phyloP scores from a whole-genome alignment of 2,113 vertebrate species.

The Phoenicopterus ruber region DNA sequence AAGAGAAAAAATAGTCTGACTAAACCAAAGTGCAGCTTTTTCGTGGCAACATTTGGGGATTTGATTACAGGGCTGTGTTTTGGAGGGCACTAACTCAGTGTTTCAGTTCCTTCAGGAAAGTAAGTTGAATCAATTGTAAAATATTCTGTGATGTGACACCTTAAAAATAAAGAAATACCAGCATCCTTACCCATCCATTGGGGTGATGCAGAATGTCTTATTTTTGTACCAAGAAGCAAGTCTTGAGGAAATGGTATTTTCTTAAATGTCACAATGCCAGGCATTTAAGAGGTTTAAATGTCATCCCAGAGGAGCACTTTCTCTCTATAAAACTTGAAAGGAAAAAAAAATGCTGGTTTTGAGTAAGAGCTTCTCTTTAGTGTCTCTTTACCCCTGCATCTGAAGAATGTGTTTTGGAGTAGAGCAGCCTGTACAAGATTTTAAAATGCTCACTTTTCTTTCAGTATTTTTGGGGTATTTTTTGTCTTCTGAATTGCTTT shows the following conservation, averaged over 20 bases:
- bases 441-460: neutral
- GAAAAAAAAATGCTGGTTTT: neutral
- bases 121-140: neutral
- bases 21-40: neutral
- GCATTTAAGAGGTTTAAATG: constrained; percentile 56
- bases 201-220: neutral
- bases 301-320: constrained; percentile 31
- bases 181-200: neutral
- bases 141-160: neutral
- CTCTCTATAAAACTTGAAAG: constrained; percentile 3
- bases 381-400: neutral
- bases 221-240: constrained; percentile 1
- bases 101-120: neutral
- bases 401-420: neutral
- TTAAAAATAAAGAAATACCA: neutral
- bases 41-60: neutral
- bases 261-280: constrained; percentile 62
- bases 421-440: neutral
- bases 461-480: neutral
- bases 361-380: neutral
- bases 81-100: neutral
- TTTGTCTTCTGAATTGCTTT: neutral
- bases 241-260: constrained; percentile 49
- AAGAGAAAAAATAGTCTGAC: neutral
- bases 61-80: neutral